Conservation (phyloP, 1,140 invertebrate genomes). For the Mya arenaria region DNA sequence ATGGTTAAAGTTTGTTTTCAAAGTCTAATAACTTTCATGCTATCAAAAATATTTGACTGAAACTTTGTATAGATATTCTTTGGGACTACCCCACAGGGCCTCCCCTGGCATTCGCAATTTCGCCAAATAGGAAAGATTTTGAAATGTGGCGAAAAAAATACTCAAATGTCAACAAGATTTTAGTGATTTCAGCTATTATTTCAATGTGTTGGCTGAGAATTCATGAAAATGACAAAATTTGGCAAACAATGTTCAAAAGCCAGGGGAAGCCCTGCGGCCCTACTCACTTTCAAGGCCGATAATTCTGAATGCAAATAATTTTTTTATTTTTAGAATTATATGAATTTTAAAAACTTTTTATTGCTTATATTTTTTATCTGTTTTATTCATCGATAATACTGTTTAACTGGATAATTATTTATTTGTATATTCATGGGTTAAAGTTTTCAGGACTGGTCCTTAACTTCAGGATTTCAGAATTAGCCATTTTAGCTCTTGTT, state of each 20-base stretch:
- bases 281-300: constrained; percentile 5
- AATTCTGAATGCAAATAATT: constrained; percentile 27
- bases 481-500: constrained; percentile 22
- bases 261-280: constrained; percentile 14
- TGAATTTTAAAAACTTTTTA: constrained; percentile 24
- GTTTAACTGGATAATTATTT: constrained; percentile 22
- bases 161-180: constrained; percentile 20
- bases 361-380: constrained; percentile 30
- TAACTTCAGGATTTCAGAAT: constrained; percentile 24
- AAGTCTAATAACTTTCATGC: too few relatives aligned
- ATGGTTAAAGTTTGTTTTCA: too few relatives aligned
- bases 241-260: constrained; percentile 19
- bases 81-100: too few relatives aligned
- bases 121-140: neutral
- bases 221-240: constrained; percentile 17
- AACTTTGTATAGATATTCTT: too few relatives aligned
- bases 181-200: constrained; percentile 20
- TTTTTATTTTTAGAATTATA: constrained; percentile 14
- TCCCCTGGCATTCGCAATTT: too few relatives aligned
- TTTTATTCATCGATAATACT: constrained; percentile 28
- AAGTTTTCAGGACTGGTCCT: constrained; percentile 18
- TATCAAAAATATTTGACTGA: too few relatives aligned
- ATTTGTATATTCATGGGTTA: constrained; percentile 17
- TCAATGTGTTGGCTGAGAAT: constrained; percentile 19
- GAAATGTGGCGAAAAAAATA: constrained; percentile 11